Conservation (phyloP, 92 coral and sea anemone species). For the Siderastrea siderea region DNA sequence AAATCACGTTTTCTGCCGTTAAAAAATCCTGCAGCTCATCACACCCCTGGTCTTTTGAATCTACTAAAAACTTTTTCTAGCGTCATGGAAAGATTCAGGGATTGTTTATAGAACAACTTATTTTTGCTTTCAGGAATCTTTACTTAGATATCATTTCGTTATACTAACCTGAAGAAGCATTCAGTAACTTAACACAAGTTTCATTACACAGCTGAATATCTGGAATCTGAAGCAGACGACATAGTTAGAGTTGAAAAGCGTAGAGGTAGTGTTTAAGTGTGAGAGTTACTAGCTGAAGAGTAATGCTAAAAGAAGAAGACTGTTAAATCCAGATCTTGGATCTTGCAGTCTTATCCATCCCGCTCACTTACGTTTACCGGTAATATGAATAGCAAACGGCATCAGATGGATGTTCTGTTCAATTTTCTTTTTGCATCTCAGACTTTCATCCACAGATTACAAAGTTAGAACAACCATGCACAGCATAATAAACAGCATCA, state of each 20-base stretch:
- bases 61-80: no score
- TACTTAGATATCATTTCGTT: background rate
- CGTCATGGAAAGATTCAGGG: no score
- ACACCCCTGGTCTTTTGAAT: background rate
- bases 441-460: no score
- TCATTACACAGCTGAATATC: conserved; percentile 24
- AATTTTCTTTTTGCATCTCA: no score
- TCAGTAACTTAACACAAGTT: conserved; percentile 5
- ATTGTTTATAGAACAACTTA: background rate
- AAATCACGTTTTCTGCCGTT: background rate
- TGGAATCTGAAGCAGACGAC: conserved; percentile 8
- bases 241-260: background rate
- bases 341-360: no score
- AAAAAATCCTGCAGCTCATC: background rate
- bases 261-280: background rate
- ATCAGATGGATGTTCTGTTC: no score
- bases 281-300: background rate
- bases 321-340: no score
- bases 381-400: no score
- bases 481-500: no score
- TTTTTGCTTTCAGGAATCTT: background rate
- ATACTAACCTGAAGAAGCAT: conserved; percentile 4
- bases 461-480: no score
- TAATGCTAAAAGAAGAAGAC: no score
- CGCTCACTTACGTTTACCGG: no score